Evolutionary conservation across 2,888 invertebrate genomes (phyloP).

Genomic region (Criorhina ranunculi): DNA sequence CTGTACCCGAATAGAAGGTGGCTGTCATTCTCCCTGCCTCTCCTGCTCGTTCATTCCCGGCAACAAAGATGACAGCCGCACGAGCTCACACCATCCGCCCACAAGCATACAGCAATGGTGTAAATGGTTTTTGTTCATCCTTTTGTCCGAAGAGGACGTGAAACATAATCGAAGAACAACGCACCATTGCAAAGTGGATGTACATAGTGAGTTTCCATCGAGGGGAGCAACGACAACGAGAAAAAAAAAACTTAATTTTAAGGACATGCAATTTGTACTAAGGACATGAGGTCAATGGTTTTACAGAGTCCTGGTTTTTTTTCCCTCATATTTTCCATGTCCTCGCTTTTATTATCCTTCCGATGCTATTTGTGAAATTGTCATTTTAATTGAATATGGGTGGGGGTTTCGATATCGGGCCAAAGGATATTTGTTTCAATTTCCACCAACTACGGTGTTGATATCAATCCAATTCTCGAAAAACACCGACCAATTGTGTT

Average conservation of each 20-base stretch:
- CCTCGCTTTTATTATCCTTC: slow-evolving; percentile 63
- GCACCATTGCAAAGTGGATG: slow-evolving; percentile 21
- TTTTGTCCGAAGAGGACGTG: slow-evolving; percentile 46
- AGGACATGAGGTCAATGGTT: slow-evolving; percentile 69
- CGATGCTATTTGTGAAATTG: slow-evolving; percentile 70
- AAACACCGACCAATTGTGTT: slow-evolving; percentile 45
- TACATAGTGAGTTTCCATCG: not conserved
- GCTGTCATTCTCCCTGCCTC: not conserved
- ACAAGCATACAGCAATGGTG: slow-evolving; percentile 15
- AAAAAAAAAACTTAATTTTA: slow-evolving; percentile 48
- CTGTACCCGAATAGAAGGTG: slow-evolving; percentile 26
- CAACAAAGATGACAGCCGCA: slow-evolving; percentile 40
- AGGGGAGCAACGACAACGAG: not conserved
- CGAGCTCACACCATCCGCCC: slow-evolving; percentile 6
- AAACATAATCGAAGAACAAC: slow-evolving; percentile 57
- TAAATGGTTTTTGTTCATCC: slow-evolving; percentile 51
- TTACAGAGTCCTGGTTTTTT: slow-evolving; percentile 50
- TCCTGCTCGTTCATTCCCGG: slow-evolving; percentile 1
- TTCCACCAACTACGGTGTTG: slow-evolving; percentile 22
- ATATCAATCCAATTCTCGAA: slow-evolving; percentile 57
- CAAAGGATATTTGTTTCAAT: slow-evolving; percentile 65
- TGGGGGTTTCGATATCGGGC: slow-evolving; percentile 2
- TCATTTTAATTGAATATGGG: slow-evolving; percentile 69
- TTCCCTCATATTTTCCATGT: slow-evolving; percentile 65
- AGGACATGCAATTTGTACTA: slow-evolving; percentile 72